Conservation (phyloP, 2,797 vertebrate species). For the Pachyuromys duprasi region DNA sequence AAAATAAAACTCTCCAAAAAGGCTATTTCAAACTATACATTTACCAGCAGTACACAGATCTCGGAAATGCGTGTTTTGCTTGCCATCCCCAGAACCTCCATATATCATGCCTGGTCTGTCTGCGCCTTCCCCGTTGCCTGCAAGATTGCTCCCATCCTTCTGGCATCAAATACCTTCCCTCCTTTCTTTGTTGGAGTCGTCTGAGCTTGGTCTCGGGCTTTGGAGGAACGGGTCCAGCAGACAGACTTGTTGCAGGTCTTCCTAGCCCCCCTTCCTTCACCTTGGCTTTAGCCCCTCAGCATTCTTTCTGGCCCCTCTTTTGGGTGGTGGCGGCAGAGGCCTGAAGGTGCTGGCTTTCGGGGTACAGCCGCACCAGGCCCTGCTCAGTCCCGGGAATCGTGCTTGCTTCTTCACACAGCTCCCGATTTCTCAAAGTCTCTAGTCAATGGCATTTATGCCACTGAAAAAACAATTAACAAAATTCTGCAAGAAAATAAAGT, state of each 20-base stretch:
- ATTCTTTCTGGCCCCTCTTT: neutral
- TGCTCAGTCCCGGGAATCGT: neutral
- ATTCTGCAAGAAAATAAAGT: neutral
- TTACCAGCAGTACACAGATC: neutral
- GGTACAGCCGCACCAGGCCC: neutral
- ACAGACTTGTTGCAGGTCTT: neutral
- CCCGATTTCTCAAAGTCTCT: neutral
- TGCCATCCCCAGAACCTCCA: too few species aligned
- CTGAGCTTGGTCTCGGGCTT: neutral
- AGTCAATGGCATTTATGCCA: neutral
- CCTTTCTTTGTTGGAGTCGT: neutral
- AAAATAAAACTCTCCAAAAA: neutral
- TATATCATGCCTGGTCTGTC: neutral
- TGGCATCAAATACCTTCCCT: too few species aligned
- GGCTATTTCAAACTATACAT: neutral
- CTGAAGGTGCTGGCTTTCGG: neutral
- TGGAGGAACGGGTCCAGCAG: neutral
- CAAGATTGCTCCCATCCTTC: too few species aligned
- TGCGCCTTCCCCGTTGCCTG: neutral
- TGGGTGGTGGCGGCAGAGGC: neutral
- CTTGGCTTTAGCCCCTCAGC: neutral
- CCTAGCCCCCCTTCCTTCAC: neutral
- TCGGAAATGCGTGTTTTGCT: neutral
- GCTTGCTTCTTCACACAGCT: neutral
- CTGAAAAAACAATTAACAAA: constrained; percentile 12